phyloP scores from a whole-genome alignment of 2,888 invertebrate genomes.

The Drosophila koepferae region DNA sequence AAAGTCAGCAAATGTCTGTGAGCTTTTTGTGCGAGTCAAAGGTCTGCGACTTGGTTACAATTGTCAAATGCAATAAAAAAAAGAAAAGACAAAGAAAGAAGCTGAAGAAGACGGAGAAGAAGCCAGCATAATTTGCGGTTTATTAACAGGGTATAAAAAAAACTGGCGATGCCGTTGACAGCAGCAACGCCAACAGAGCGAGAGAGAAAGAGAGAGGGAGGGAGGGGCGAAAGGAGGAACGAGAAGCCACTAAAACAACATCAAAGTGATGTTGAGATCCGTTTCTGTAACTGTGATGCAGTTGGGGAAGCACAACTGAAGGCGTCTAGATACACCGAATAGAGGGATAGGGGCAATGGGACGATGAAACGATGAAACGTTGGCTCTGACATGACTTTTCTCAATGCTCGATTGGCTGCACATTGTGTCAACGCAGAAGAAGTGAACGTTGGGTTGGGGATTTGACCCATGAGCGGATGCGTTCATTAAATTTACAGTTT shows the following conservation, averaged over 20 bases:
- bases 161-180: conserved; percentile 54
- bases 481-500: conserved; percentile 63
- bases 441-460: conserved; percentile 1
- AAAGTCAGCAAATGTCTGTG: conserved; percentile 29
- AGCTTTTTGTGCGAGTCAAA: conserved; percentile 24
- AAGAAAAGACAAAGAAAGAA: conserved; percentile 8
- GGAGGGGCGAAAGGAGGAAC: too few species aligned
- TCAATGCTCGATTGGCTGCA: conserved; percentile 52
- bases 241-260: conserved; percentile 45
- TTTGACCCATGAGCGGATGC: conserved; percentile 64
- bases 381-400: background rate
- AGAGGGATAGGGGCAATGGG: background rate
- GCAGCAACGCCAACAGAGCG: conserved; percentile 20
- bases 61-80: conserved; percentile 23
- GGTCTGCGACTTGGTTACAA: conserved; percentile 15
- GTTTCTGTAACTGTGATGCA: conserved; percentile 28
- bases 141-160: conserved; percentile 49
- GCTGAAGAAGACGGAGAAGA: conserved; percentile 33
- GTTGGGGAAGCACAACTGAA: conserved; percentile 9
- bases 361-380: background rate
- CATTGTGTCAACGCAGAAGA: conserved; percentile 32
- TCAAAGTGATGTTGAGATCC: conserved; percentile 59
- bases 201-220: background rate
- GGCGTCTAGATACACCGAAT: background rate
- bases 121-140: conserved; percentile 62